phyloP scores from a whole-genome alignment of 2,888 invertebrate species.

The Agrilus biguttatus region DNA sequence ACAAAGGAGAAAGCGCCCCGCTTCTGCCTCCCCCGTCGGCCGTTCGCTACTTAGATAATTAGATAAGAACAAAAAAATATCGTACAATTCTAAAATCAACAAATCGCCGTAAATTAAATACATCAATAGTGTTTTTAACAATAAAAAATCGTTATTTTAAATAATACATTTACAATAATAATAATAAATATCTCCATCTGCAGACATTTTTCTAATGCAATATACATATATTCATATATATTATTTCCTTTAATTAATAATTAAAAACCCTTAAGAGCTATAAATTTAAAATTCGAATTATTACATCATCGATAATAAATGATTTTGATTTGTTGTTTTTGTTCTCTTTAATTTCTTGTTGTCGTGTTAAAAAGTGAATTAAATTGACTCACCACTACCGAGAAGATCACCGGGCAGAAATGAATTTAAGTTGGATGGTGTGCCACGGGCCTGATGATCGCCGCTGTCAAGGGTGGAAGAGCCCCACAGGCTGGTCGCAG shows the following conservation, averaged over 20 bases:
- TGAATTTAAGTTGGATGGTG: conserved; percentile 73
- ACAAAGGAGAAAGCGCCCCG: conserved; percentile 4
- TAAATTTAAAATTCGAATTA: conserved; percentile 9
- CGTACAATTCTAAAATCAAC: conserved; percentile 13
- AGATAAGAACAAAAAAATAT: conserved; percentile 9
- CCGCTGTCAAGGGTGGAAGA: conserved; percentile 42
- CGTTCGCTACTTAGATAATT: conserved; percentile 7
- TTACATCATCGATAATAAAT: neutral
- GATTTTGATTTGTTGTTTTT: neutral
- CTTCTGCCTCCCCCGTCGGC: neutral
- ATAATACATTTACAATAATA: conserved; percentile 11
- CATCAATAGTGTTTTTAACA: conserved; percentile 11
- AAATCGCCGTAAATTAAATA: conserved; percentile 14
- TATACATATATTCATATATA: neutral
- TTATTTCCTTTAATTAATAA: conserved; percentile 5
- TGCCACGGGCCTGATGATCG: conserved; percentile 67
- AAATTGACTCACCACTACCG: conserved; percentile 69
- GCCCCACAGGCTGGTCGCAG: conserved; percentile 50
- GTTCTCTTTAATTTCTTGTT: neutral
- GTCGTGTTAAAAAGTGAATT: conserved; percentile 23
- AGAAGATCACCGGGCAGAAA: conserved; percentile 79
- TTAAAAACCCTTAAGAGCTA: conserved; percentile 8
- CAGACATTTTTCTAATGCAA: neutral
- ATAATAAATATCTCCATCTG: conserved; percentile 13
- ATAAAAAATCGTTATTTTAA: conserved; percentile 12